Evolutionary conservation across 2,888 invertebrate species (phyloP).

Genomic region (Tetranychus piercei): DNA sequence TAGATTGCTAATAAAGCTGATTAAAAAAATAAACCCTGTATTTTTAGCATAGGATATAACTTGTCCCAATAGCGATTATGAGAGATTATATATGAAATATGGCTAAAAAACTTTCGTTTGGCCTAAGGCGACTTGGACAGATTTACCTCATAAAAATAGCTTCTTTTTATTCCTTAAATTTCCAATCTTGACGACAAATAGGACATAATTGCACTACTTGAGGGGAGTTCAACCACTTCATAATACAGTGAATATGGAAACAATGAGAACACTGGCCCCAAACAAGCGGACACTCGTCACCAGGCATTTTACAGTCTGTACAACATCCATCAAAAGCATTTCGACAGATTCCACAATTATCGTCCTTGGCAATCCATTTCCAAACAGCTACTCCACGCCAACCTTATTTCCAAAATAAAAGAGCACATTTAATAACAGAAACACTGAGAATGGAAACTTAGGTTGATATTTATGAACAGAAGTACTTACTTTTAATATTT

Average conservation of each 20-base stretch:
- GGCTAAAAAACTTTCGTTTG: no score
- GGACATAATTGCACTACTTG: slow-evolving; percentile 39
- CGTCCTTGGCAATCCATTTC: slow-evolving; percentile 98
- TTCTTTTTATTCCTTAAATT: slow-evolving; percentile 10
- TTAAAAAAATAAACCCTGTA: no score
- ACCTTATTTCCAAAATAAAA: slow-evolving; percentile 6
- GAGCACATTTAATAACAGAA: not conserved
- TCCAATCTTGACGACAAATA: slow-evolving; percentile 97
- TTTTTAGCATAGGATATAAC: no score
- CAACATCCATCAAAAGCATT: slow-evolving; percentile 98
- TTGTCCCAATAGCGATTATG: no score
- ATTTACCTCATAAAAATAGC: not conserved
- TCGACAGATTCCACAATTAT: slow-evolving; percentile 95
- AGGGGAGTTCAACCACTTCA: slow-evolving; percentile 88
- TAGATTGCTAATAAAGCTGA: no score
- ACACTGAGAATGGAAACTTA: not conserved
- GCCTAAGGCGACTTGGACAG: no score
- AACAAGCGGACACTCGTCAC: slow-evolving; percentile 92
- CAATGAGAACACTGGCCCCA: slow-evolving; percentile 98
- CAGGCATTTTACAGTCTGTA: slow-evolving; percentile 88
- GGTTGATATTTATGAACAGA: not conserved
- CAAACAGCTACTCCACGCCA: slow-evolving; percentile 94
- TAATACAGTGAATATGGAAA: slow-evolving; percentile 98
- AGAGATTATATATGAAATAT: no score
- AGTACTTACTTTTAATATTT: not conserved